A percentile compares a stretch with the other conserved stretches of the same genome.
Conservation (phyloP, 37 sponge, comb jelly and placozoan genomes). For the Cladorhizidae sp. region DNA sequence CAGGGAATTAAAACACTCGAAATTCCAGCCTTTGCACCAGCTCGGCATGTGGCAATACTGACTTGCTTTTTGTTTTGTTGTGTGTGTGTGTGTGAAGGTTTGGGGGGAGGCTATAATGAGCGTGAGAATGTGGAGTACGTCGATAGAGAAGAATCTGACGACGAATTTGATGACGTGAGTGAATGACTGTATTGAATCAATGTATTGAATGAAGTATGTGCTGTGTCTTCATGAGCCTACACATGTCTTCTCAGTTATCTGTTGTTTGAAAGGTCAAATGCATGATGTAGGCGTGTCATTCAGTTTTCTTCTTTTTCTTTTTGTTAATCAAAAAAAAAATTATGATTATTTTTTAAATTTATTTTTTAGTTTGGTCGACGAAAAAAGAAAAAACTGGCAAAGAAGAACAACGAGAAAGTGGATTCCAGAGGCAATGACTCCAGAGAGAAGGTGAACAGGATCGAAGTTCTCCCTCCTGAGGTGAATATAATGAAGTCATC, state of each 20-base stretch:
- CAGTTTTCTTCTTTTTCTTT: too few relatives aligned
- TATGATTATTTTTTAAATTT: too few relatives aligned
- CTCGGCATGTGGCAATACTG: neutral
- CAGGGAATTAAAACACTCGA: neutral
- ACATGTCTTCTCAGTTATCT: too few relatives aligned
- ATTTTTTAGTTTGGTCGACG: constrained; percentile 83
- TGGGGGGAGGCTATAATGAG: constrained; percentile 97
- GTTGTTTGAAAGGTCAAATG: too few relatives aligned
- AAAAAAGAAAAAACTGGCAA: constrained; percentile 85
- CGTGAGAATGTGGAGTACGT: constrained; percentile 92
- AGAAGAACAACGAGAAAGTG: neutral
- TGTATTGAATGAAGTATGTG: too few relatives aligned
- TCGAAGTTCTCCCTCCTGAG: too few relatives aligned
- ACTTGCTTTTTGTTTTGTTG: neutral
- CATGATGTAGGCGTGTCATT: too few relatives aligned
- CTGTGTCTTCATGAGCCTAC: too few relatives aligned
- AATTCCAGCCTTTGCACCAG: neutral
- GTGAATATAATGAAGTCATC: too few relatives aligned
- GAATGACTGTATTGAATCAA: too few relatives aligned
- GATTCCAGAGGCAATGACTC: neutral
- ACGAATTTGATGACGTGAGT: constrained; percentile 95
- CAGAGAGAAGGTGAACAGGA: too few relatives aligned
- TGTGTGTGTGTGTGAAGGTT: constrained; percentile 50
- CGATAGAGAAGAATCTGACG: constrained; percentile 87
- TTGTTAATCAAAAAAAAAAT: too few relatives aligned